phyloP scores from a whole-genome alignment of 2,797 vertebrate species.

The Dipus sagitta region DNA sequence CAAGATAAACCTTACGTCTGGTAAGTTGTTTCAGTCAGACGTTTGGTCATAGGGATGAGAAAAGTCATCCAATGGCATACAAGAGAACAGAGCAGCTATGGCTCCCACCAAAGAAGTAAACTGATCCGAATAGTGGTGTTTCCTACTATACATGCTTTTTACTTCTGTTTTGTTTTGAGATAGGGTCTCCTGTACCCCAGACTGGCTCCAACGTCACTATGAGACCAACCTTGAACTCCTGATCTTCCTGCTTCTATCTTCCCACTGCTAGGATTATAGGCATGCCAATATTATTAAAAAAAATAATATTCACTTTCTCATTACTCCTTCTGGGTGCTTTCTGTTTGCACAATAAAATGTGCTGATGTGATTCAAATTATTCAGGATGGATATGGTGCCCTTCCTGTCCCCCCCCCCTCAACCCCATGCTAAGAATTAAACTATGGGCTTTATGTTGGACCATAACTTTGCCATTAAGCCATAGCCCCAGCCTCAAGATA shows the following conservation, averaged over 20 bases:
- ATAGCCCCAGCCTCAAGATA: background rate
- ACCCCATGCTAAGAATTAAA: background rate
- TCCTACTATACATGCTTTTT: background rate
- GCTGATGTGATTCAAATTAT: background rate
- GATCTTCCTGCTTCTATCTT: background rate
- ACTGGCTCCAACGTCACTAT: background rate
- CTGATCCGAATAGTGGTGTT: background rate
- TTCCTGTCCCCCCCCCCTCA: background rate
- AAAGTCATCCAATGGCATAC: background rate
- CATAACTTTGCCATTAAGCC: background rate
- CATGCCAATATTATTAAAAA: background rate
- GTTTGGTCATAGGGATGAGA: background rate
- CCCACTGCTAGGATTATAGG: background rate
- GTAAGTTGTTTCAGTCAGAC: background rate
- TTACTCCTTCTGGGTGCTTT: background rate
- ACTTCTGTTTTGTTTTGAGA: background rate
- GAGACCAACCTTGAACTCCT: background rate
- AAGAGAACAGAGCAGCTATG: background rate
- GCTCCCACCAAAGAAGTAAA: background rate
- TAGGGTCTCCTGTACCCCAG: background rate
- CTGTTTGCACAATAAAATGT: background rate
- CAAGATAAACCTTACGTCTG: background rate
- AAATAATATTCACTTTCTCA: background rate
- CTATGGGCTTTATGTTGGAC: background rate
- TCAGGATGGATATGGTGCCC: background rate